phyloP scores from a whole-genome alignment of 2,797 vertebrate genomes.

The Tokudaia muenninki region DNA sequence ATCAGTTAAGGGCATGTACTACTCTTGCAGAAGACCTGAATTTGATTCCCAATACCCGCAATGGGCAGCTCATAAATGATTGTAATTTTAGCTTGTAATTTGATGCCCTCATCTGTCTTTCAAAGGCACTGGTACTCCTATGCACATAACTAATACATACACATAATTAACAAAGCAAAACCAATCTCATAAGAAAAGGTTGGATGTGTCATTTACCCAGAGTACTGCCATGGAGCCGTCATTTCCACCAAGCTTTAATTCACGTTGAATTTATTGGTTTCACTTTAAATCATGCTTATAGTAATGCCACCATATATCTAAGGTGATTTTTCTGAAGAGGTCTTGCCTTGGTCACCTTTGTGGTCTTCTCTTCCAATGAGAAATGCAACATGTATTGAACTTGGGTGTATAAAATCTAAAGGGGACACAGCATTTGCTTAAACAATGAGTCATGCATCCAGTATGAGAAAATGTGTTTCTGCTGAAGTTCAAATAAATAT shows the following conservation, averaged over 20 bases:
- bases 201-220: neutral
- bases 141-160: neutral
- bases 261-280: neutral
- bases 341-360: neutral
- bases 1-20: neutral
- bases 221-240: rapidly evolving
- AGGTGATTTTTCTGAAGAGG: too few species aligned
- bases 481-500: neutral
- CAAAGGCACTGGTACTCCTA: neutral
- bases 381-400: neutral
- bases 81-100: neutral
- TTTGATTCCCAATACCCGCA: neutral
- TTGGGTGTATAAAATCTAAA: neutral
- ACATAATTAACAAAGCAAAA: neutral
- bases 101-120: too few species aligned
- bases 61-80: neutral
- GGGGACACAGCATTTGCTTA: neutral
- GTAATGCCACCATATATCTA: neutral
- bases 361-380: neutral
- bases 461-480: neutral
- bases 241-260: neutral
- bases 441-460: neutral
- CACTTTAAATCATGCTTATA: neutral
- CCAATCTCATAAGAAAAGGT: neutral
- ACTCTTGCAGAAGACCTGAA: neutral